Evolutionary conservation across 2,797 vertebrate genomes (phyloP), one percentile per base, ranked within the genome.

Genomic region (Hoplostethus atlanticus): DNA sequence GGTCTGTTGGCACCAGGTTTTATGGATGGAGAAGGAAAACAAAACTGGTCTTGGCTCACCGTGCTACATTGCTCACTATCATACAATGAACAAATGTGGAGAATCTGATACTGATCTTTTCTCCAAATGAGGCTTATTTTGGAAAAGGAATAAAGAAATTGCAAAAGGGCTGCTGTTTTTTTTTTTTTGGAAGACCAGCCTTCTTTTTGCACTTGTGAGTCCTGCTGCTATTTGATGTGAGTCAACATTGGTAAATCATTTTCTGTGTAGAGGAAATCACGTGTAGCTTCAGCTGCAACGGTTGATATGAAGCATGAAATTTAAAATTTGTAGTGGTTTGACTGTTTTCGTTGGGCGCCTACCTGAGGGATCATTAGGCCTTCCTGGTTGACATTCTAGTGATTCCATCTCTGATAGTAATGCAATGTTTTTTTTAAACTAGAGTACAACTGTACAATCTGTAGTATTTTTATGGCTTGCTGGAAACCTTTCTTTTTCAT

Each of bases 1-100:
- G 46, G 65, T 66, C 67, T 71, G 51, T 53, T 21, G 54, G 51
- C 55, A 48, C 12, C 57, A 7, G 25, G 9, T 61, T 74, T 60
- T 70, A 54, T 67, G 11, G 66, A 70, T 34, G 36, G 63, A 79
- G 36, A 80, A 65, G 60, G 36, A 71, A 84, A 84, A 68, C 54
- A 73, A 73, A 65, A 31, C 31, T 31, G 12, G 30, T 58, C 36
- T 52, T 38, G 46, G 51, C 63, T 48, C 21, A 38, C 16, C 17
- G 7, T 42, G 16, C 36, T 62, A 16, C n/a, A 40, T 58, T 48
- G 16, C 8, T 82, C 60, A 55, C 17, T 58, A 12, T 63, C 21
- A 11, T 64, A n/a, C 38, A 65, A 48, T 46, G 16, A 52, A 54
- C 52, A 55, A 65, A 65, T 61, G 15, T 62, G 17, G 25, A 55